phyloP scores from a whole-genome alignment of 2,797 vertebrate species.

The Lycodopsis pacificus region DNA sequence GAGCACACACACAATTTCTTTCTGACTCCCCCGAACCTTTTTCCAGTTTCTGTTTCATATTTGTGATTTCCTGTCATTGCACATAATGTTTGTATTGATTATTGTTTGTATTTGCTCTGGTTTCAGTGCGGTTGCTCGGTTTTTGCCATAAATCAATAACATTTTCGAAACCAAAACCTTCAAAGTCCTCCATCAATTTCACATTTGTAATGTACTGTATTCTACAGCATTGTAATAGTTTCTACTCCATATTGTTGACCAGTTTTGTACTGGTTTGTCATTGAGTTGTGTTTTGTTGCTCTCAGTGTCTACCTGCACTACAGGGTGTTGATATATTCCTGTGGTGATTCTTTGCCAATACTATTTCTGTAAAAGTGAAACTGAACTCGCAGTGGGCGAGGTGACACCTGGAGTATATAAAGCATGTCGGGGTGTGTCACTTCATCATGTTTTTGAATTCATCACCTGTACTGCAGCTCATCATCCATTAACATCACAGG shows the following conservation, averaged over 20 bases:
- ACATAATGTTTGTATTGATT: too few species aligned
- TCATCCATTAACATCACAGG: neutral
- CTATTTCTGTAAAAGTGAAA: neutral
- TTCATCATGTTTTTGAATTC: neutral
- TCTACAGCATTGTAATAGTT: neutral
- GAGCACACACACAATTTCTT: too few species aligned
- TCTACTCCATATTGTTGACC: neutral
- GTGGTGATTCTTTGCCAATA: neutral
- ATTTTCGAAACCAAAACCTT: too few species aligned
- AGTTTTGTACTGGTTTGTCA: neutral
- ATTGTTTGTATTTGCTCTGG: too few species aligned
- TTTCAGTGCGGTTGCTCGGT: too few species aligned
- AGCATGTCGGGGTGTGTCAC: fast-evolving
- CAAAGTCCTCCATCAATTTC: too few species aligned
- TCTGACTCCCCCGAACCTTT: too few species aligned
- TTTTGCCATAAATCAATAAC: too few species aligned
- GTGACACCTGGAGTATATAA: neutral
- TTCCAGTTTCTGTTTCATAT: too few species aligned
- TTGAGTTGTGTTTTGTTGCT: neutral
- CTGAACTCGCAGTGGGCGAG: neutral
- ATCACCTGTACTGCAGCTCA: neutral
- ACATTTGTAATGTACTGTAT: neutral
- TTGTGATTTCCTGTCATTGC: too few species aligned
- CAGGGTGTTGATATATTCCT: neutral
- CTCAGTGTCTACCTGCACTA: neutral